Conservation (phyloP, 2,797 vertebrate species). For the Xenops minutus region DNA sequence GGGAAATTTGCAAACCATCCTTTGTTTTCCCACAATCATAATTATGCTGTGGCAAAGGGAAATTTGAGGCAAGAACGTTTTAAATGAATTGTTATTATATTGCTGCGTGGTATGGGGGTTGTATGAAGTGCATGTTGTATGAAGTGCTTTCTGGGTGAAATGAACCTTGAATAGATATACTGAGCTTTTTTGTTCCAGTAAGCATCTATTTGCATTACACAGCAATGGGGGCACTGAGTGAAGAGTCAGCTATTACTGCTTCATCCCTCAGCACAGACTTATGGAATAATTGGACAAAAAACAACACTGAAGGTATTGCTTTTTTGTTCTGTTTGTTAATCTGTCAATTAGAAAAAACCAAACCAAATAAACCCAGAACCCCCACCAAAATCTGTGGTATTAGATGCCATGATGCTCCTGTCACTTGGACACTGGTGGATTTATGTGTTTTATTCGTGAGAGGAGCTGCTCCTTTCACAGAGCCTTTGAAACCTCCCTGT, state of each 20-base stretch:
- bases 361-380: not conserved
- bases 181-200: constrained; percentile 60
- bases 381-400: too few species aligned
- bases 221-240: constrained; percentile 68
- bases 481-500: not conserved
- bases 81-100: not conserved
- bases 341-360: not conserved
- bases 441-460: not conserved
- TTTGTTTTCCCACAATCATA: not conserved
- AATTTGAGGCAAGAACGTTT: not conserved
- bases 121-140: not conserved
- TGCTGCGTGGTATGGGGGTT: not conserved
- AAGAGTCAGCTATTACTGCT: constrained; percentile 37
- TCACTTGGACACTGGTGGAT: not conserved
- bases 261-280: constrained; percentile 35
- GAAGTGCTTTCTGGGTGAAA: not conserved
- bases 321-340: not conserved
- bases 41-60: not conserved
- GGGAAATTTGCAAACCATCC: not conserved
- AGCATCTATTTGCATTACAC: constrained; percentile 59
- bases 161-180: not conserved
- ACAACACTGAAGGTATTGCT: constrained; percentile 71
- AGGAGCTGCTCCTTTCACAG: not conserved
- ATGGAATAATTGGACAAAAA: constrained; percentile 68
- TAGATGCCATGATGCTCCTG: not conserved